phyloP scores from a whole-genome alignment of 2,113 vertebrate species.

The Rhadina sibilatrix region DNA sequence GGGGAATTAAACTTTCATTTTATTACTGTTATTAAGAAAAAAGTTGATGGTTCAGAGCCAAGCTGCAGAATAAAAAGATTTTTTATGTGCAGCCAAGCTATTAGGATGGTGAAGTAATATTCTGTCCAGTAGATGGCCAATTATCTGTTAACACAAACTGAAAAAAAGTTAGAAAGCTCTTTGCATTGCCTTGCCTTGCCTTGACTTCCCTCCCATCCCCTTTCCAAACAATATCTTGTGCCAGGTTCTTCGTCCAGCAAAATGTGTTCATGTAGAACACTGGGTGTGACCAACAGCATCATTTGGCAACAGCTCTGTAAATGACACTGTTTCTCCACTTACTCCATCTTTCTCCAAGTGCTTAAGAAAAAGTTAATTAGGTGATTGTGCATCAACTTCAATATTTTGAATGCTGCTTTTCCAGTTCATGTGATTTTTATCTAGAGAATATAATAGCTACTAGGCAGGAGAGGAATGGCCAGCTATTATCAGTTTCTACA shows the following conservation, averaged over 20 bases:
- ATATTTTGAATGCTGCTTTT: neutral
- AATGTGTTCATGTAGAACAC: neutral
- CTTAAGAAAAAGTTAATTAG: constrained; percentile 19
- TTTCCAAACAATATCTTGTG: neutral
- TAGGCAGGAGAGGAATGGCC: neutral
- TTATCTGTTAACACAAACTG: neutral
- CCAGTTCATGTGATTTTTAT: neutral
- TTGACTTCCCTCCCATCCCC: neutral
- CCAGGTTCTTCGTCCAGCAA: neutral
- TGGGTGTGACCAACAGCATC: neutral
- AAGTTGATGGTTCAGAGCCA: neutral
- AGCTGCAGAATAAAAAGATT: neutral
- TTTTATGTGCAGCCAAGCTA: constrained; percentile 7
- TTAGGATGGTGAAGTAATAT: neutral
- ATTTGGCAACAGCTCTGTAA: neutral
- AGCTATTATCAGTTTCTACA: constrained; percentile 1
- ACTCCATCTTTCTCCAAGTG: neutral
- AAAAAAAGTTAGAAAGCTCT: neutral
- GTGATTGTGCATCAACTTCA: neutral
- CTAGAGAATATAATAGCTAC: neutral
- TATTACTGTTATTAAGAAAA: constrained; percentile 6
- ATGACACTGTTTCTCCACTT: constrained; percentile 16
- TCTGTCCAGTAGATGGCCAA: constrained; percentile 30
- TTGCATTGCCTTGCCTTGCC: neutral
- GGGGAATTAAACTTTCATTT: neutral